phyloP scores from a whole-genome alignment of 2,113 vertebrate species.

The Oreochromis aureus region DNA sequence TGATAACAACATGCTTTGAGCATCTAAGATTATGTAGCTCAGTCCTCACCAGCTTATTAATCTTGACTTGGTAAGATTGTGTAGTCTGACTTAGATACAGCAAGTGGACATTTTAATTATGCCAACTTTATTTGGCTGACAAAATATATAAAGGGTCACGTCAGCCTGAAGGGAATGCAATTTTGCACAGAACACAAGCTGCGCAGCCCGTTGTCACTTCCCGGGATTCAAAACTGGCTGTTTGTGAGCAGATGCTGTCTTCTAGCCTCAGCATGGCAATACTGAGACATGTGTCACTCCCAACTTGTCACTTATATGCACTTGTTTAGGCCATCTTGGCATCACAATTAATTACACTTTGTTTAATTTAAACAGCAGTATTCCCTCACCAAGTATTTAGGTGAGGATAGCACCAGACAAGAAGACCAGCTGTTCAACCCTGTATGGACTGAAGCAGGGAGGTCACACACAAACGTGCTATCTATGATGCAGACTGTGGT shows the following conservation, averaged over 20 bases:
- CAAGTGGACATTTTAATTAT: neutral
- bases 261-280: neutral
- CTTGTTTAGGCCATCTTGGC: neutral
- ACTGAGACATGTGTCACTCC: neutral
- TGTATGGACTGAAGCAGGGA: neutral
- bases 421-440: neutral
- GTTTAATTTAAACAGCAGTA: neutral
- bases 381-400: neutral
- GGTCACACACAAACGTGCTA: neutral
- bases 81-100: neutral
- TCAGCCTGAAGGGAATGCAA: neutral
- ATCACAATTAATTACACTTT: neutral
- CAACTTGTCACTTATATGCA: neutral
- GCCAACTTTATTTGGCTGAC: neutral
- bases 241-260: neutral
- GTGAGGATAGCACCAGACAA: neutral
- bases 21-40: neutral
- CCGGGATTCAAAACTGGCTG: neutral
- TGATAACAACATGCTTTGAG: neutral
- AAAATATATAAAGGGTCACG: neutral
- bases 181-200: neutral
- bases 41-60: neutral
- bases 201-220: neutral
- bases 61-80: neutral
- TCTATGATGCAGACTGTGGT: neutral